These are phyloP conservation scores for Ichneumoninae sp. DNA, from an alignment of 2,888 invertebrate genomes.

Conservation along the genomic window DNA sequence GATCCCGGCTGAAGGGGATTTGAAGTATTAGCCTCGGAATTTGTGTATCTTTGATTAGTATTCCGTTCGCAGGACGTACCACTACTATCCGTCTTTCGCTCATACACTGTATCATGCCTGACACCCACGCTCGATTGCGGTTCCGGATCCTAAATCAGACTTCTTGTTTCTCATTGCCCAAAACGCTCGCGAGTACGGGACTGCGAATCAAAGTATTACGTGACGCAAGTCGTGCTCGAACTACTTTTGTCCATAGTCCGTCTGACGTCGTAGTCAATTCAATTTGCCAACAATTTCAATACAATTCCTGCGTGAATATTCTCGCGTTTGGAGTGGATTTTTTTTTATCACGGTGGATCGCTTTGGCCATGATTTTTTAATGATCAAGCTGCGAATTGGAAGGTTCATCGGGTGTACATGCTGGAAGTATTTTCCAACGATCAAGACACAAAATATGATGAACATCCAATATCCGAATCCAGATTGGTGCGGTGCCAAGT, in stretches of 20 bases:
- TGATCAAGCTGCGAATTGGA: background rate
- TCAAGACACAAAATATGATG: background rate
- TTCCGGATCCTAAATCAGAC: slow-evolving; percentile 83
- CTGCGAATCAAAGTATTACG: slow-evolving; percentile 39
- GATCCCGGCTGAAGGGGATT: slow-evolving; percentile 83
- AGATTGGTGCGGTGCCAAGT: background rate
- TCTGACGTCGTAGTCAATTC: background rate
- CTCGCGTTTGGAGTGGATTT: too few species aligned
- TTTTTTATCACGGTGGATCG: too few species aligned
- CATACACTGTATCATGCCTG: slow-evolving; percentile 14
- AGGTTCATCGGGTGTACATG: background rate
- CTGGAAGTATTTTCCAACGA: background rate
- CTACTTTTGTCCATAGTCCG: background rate
- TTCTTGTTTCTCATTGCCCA: slow-evolving; percentile 46
- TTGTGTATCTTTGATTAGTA: slow-evolving; percentile 85
- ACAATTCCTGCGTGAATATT: background rate
- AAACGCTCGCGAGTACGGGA: slow-evolving; percentile 37
- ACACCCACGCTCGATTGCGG: slow-evolving; percentile 80
- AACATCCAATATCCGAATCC: background rate
- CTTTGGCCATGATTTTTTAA: background rate
- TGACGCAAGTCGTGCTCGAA: slow-evolving; percentile 39
- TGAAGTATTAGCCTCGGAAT: slow-evolving; percentile 84
- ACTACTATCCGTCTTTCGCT: slow-evolving; percentile 20
- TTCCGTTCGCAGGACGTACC: slow-evolving; percentile 78
- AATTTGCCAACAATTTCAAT: background rate